Conservation (phyloP, 2,888 invertebrate genomes). For the Prostheceraeus crozeri region DNA sequence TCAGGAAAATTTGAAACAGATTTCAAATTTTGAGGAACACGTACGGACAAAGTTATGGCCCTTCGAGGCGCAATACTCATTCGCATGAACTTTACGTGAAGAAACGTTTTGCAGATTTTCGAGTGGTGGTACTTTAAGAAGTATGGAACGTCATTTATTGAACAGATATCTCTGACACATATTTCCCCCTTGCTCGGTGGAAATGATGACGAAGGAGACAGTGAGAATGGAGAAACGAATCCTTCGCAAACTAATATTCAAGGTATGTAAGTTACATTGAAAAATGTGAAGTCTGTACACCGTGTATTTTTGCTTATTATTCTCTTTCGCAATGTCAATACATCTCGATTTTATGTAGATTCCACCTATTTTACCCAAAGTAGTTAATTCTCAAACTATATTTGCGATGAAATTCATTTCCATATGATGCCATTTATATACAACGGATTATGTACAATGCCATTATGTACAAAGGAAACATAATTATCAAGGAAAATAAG, state of each 20-base stretch:
- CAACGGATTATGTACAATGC: too few species aligned
- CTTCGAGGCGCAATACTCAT: not conserved
- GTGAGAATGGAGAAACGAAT: conserved; percentile 26
- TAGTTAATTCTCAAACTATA: too few species aligned
- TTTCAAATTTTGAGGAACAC: too few species aligned
- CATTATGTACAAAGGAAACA: too few species aligned
- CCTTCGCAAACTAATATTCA: conserved; percentile 31
- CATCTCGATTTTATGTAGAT: too few species aligned
- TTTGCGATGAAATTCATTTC: too few species aligned
- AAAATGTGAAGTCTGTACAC: too few species aligned
- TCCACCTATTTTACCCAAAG: too few species aligned
- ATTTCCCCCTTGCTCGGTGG: conserved; percentile 80
- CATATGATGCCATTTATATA: too few species aligned
- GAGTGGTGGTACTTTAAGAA: conserved; percentile 99
- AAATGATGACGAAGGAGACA: conserved; percentile 61
- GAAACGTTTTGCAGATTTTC: conserved; percentile 63
- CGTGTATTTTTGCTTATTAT: not conserved
- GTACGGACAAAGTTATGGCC: not conserved
- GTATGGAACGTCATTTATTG: conserved; percentile 92
- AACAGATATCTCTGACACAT: conserved; percentile 86
- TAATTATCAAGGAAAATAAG: too few species aligned
- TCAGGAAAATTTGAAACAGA: too few species aligned
- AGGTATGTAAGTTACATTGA: conserved; percentile 15
- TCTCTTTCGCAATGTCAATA: too few species aligned
- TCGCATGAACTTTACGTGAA: conserved; percentile 24